Evolutionary conservation across 1,140 invertebrate species (phyloP).

Genomic region (Pseudachorutes palmiensis): DNA sequence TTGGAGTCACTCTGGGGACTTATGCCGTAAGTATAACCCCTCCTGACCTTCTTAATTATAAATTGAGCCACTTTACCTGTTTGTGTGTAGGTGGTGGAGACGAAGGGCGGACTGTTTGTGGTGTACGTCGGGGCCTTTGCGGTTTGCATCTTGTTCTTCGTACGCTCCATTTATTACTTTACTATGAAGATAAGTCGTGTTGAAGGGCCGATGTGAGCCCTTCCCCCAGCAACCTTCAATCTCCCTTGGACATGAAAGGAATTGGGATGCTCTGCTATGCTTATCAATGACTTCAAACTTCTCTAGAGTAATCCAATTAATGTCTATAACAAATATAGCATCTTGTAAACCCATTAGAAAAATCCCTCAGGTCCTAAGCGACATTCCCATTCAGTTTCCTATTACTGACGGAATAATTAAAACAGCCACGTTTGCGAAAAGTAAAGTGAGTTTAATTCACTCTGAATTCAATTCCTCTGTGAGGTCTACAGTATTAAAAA

Average conservation of each 20-base stretch:
- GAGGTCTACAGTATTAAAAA: no score
- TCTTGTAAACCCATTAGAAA: no score
- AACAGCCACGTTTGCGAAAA: no score
- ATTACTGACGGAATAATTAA: no score
- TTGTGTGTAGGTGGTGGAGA: constrained; percentile 46
- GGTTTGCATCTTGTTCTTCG: constrained; percentile 60
- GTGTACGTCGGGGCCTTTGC: constrained; percentile 73
- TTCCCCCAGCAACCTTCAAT: not conserved
- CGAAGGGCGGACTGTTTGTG: constrained; percentile 67
- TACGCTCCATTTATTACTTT: constrained; percentile 76
- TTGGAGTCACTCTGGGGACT: constrained; percentile 65
- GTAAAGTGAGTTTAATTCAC: no score
- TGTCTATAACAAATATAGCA: no score
- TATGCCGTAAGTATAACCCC: constrained; percentile 27
- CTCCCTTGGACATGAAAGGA: not conserved
- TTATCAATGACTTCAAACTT: no score
- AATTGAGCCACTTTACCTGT: not conserved
- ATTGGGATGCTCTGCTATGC: not conserved
- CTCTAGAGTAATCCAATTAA: no score
- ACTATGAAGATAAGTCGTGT: constrained; percentile 81
- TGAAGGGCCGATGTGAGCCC: constrained; percentile 55
- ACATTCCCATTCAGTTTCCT: no score
- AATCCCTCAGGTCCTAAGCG: no score
- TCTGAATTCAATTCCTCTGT: no score
- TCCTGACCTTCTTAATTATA: constrained; percentile 10